phyloP scores from a whole-genome alignment of 2,888 invertebrate genomes.

The Tipula vernalis region DNA sequence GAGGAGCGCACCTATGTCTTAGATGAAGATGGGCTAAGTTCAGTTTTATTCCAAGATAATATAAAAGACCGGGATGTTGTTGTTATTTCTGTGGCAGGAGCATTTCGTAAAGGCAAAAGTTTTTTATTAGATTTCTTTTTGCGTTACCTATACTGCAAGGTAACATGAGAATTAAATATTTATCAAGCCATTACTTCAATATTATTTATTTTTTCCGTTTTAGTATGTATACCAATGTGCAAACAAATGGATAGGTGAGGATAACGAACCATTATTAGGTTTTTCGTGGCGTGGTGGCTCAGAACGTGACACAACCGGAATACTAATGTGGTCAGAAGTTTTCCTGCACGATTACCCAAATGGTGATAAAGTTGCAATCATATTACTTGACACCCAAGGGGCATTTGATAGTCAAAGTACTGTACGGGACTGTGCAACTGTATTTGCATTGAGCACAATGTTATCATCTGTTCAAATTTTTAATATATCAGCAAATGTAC shows the following conservation, averaged over 20 bases:
- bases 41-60: slow-evolving; percentile 63
- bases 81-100: slow-evolving; percentile 94
- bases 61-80: slow-evolving; percentile 75
- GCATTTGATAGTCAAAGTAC: slow-evolving; percentile 97
- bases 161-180: slow-evolving; percentile 25
- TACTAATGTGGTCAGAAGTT: slow-evolving; percentile 91
- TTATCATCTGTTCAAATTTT: slow-evolving; percentile 93
- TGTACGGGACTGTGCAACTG: slow-evolving; percentile 93
- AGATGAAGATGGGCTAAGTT: slow-evolving; percentile 64
- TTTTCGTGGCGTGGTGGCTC: slow-evolving; percentile 94
- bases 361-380: slow-evolving; percentile 64
- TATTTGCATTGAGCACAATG: slow-evolving; percentile 97
- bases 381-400: slow-evolving; percentile 92
- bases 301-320: slow-evolving; percentile 93
- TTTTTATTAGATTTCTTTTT: slow-evolving; percentile 95
- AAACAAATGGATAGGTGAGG: slow-evolving; percentile 72
- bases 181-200: background rate
- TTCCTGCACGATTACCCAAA: slow-evolving; percentile 63
- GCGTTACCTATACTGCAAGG: slow-evolving; percentile 79
- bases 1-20: slow-evolving; percentile 81
- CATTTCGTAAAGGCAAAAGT: slow-evolving; percentile 96
- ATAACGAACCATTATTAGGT: slow-evolving; percentile 71
- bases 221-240: slow-evolving; percentile 45
- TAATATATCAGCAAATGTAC: slow-evolving; percentile 92
- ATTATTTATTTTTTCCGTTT: slow-evolving; percentile 16